Evolutionary conservation across 2,797 vertebrate species (phyloP).

Genomic region (Bryconaethiops microstoma): DNA sequence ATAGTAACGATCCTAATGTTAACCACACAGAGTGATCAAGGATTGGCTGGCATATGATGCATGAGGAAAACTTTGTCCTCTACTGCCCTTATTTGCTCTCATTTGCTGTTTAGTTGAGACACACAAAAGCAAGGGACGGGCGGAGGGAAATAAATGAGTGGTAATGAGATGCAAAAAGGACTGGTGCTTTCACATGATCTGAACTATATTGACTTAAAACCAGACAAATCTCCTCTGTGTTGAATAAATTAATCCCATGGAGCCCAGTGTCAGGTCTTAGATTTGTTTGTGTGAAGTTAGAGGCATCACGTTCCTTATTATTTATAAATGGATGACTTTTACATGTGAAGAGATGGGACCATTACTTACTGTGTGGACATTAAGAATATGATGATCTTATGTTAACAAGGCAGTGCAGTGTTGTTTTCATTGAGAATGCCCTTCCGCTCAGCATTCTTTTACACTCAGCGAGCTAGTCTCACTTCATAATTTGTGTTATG

Average conservation of each 20-base stretch:
- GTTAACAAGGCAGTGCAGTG: background rate
- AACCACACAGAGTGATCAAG: too few species aligned
- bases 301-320: too few species aligned
- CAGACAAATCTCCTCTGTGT: background rate
- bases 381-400: background rate
- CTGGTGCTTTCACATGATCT: background rate
- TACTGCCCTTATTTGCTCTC: too few species aligned
- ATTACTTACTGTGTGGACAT: too few species aligned
- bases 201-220: background rate
- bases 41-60: too few species aligned
- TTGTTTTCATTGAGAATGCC: background rate
- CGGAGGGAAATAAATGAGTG: background rate
- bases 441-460: background rate
- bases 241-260: background rate
- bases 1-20: too few species aligned
- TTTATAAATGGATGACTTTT: too few species aligned
- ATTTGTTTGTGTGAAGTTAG: too few species aligned
- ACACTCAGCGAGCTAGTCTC: background rate
- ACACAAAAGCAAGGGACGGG: background rate
- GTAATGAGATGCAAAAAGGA: background rate
- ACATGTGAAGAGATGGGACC: too few species aligned
- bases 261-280: background rate
- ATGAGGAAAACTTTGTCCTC: too few species aligned
- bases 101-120: conserved; percentile 11
- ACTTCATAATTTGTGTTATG: background rate